A percentile compares a stretch with the other conserved stretches of the same genome.
Evolutionary conservation across 2,888 invertebrate species (phyloP).

Genomic region (Danaus chrysippus): DNA sequence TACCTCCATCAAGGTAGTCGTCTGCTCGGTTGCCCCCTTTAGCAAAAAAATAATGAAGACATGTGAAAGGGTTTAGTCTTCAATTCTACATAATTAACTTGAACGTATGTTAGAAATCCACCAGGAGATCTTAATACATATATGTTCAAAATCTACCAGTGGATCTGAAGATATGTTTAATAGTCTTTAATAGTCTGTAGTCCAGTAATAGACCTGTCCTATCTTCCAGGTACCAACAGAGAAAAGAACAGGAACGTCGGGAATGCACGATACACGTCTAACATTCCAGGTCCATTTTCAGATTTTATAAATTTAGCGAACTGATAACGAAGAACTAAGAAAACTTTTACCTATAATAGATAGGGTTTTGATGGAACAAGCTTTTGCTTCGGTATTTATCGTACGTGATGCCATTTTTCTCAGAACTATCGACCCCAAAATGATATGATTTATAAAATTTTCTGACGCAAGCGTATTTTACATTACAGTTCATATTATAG

Average conservation of each 20-base stretch:
- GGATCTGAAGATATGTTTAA: too few relatives aligned
- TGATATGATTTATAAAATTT: neutral
- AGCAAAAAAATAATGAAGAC: too few relatives aligned
- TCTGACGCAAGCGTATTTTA: neutral
- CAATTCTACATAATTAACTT: too few relatives aligned
- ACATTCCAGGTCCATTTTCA: constrained; percentile 44
- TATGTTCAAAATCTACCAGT: too few relatives aligned
- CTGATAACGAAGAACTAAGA: constrained; percentile 14
- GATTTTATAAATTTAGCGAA: constrained; percentile 32
- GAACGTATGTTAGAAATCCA: too few relatives aligned
- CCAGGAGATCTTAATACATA: too few relatives aligned
- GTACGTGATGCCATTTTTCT: neutral
- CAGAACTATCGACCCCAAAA: neutral
- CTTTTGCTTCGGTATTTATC: constrained; percentile 16
- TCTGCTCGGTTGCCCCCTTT: too few relatives aligned
- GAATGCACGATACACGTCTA: constrained; percentile 87
- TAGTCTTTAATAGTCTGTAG: too few relatives aligned
- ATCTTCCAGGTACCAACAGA: constrained; percentile 82
- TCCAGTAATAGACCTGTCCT: too few relatives aligned
- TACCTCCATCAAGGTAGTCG: too few relatives aligned
- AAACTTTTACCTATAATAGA: constrained; percentile 21
- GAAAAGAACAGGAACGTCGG: constrained; percentile 85
- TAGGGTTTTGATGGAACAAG: constrained; percentile 24
- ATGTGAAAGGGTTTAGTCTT: too few relatives aligned
- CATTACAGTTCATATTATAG: neutral